phyloP scores from a whole-genome alignment of 2,888 invertebrate genomes.

The Drosophila kuntzei region DNA sequence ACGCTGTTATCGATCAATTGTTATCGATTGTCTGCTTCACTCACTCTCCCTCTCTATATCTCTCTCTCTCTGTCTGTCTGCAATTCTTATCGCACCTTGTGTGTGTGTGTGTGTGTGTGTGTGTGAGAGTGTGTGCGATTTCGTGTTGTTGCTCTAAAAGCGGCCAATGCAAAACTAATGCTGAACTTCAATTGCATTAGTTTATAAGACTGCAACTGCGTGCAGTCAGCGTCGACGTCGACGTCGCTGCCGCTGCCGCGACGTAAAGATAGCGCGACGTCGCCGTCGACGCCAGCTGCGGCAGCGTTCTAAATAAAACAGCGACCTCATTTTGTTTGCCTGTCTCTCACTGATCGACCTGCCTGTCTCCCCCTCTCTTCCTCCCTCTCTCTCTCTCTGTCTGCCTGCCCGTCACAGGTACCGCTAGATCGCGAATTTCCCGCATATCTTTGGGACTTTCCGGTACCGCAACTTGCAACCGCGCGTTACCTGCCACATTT shows the following conservation, averaged over 20 bases:
- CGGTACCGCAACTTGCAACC: background rate
- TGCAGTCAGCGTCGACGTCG: conserved; percentile 20
- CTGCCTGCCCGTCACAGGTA: background rate
- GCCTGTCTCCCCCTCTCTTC: background rate
- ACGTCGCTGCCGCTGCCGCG: conserved; percentile 12
- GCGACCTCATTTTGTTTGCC: conserved; percentile 57
- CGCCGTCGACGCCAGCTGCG: conserved; percentile 8
- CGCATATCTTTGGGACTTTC: conserved; percentile 8
- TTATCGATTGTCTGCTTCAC: conserved; percentile 26
- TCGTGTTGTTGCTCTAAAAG: conserved; percentile 71
- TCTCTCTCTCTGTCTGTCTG: background rate
- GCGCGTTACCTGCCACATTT: conserved; percentile 4
- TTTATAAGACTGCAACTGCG: conserved; percentile 69
- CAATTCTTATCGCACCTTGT: background rate
- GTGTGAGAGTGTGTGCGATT: background rate
- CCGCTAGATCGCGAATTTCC: background rate
- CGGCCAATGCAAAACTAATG: conserved; percentile 81
- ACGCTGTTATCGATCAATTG: conserved; percentile 15
- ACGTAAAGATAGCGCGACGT: conserved; percentile 19
- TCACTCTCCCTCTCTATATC: background rate
- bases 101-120: conserved; percentile 2
- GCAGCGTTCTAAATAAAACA: conserved; percentile 45
- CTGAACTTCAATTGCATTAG: conserved; percentile 78
- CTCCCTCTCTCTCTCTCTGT: background rate
- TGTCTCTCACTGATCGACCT: too few species aligned